Evolutionary conservation across 1,140 invertebrate genomes (phyloP), one percentile per base, ranked within the genome.

Genomic region (Lycorma delicatula): DNA sequence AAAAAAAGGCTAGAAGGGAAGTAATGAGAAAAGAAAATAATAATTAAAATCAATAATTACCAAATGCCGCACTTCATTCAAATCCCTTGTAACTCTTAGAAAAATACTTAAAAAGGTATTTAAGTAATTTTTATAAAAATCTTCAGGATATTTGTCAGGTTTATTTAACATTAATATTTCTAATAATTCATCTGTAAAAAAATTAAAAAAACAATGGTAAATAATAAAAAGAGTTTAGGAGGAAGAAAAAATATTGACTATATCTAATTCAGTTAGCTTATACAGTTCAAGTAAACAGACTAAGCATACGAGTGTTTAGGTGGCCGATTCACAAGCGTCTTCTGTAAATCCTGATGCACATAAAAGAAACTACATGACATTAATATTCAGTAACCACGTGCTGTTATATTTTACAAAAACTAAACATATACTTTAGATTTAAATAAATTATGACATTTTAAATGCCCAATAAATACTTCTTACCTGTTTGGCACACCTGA

Each of bases 81-180:
- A 70, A 78, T 93, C 88, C 38, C 87, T 74, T 71, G 89, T 92
- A 25, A 83, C 84, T 64, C 83, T 76, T 63, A 85, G 86, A 71
- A 90, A 93, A 7, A 90, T 83, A 56, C 84, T 85, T 0, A 93
- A 70, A 67, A 93, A 87, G 16, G 89, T 73, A 68, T 83, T 86
- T 23, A 93, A 67, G 70, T 90, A 93, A 70, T 84, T 85, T 58
- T 75, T 74, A 67, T 91, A 93, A 64, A 92, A 81, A 38, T 85
- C 78, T 31, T 71, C 65, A 12, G 63, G 46, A 25, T 75, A 76
- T 38, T 77, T 67, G 4, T 60, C 31, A 38, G 69, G 65, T 47
- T 64, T 70, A 12, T 66, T 61, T 2, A 78, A 67, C 41, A 77
- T 74, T 64, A 93, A 77, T 60, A 95, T 88, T 66, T 84, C 75